These are phyloP conservation scores for Corynorhinus townsendii DNA, from an alignment of 2,113 vertebrate species.

Conservation along the genomic window DNA sequence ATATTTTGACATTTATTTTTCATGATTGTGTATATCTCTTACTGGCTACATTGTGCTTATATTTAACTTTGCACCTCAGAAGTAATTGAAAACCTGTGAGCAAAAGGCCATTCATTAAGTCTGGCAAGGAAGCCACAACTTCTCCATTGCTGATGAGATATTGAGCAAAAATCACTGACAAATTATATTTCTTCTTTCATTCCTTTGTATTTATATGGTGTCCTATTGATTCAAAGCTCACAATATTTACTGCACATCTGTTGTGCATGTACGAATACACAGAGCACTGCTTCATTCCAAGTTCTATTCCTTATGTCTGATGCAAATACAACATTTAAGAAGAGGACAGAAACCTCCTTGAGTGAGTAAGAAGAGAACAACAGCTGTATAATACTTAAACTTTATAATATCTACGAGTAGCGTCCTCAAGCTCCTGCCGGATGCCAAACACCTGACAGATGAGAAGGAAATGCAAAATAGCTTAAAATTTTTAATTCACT, in stretches of 20 bases:
- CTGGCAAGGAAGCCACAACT: not conserved
- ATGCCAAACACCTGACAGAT: constrained; percentile 78
- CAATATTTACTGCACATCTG: constrained; percentile 75
- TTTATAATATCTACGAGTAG: constrained; percentile 74
- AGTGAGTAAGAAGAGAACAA: constrained; percentile 53
- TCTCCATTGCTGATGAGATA: constrained; percentile 44
- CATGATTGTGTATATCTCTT: not conserved
- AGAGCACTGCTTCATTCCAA: constrained; percentile 41
- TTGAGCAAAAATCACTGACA: constrained; percentile 58
- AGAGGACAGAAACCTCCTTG: constrained; percentile 58
- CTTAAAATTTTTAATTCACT: constrained; percentile 82
- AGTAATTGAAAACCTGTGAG: not conserved
- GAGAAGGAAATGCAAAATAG: constrained; percentile 67
- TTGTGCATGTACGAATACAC: constrained; percentile 62
- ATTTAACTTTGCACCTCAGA: not conserved
- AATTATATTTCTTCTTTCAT: constrained; percentile 58
- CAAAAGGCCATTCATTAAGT: not conserved
- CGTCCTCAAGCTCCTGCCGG: constrained; percentile 69
- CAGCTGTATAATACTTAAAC: constrained; percentile 77
- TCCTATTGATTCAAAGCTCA: constrained; percentile 52
- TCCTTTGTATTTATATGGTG: constrained; percentile 32
- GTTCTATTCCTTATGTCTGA: constrained; percentile 24
- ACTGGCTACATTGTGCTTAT: not conserved
- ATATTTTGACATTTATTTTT: not conserved
- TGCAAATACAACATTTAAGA: constrained; percentile 64